phyloP scores from a whole-genome alignment of 2,888 invertebrate genomes.

The Tiphia femorata region DNA sequence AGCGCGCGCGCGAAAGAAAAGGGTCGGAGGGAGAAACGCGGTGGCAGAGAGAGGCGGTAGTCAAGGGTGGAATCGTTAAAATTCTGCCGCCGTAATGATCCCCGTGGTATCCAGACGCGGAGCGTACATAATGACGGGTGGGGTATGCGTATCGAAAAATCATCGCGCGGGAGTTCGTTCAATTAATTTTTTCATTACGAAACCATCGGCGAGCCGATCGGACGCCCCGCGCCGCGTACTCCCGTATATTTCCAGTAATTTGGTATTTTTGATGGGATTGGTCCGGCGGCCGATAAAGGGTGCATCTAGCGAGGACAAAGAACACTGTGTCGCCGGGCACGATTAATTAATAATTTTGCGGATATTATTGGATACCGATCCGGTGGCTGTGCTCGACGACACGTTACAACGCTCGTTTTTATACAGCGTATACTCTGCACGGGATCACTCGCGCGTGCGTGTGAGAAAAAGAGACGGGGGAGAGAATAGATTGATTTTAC shows the following conservation, averaged over 20 bases:
- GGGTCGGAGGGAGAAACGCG: background rate
- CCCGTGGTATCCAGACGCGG: constrained; percentile 33
- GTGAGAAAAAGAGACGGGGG: too few species aligned
- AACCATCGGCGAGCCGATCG: constrained; percentile 46
- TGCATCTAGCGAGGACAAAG: background rate
- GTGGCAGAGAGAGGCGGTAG: constrained; percentile 3
- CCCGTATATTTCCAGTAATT: too few species aligned
- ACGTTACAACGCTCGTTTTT: too few species aligned
- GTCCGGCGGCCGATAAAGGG: constrained; percentile 23
- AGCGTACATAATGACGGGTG: constrained; percentile 42
- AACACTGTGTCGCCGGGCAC: constrained; percentile 10
- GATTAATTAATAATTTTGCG: constrained; percentile 57
- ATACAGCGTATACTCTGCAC: constrained; percentile 37
- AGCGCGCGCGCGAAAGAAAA: background rate
- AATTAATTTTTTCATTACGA: constrained; percentile 59
- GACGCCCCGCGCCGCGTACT: constrained; percentile 20
- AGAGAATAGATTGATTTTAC: too few species aligned
- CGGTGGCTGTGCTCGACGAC: too few species aligned
- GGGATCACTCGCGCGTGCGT: constrained; percentile 21
- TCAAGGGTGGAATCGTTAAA: constrained; percentile 38
- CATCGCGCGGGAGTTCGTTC: constrained; percentile 51
- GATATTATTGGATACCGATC: constrained; percentile 56
- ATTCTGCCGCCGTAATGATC: constrained; percentile 47
- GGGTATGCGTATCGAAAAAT: constrained; percentile 38
- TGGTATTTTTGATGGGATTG: constrained; percentile 41